Base-by-base conservation (phyloP, 1,140 invertebrate species). In the Cotesia vestalis region DNA sequence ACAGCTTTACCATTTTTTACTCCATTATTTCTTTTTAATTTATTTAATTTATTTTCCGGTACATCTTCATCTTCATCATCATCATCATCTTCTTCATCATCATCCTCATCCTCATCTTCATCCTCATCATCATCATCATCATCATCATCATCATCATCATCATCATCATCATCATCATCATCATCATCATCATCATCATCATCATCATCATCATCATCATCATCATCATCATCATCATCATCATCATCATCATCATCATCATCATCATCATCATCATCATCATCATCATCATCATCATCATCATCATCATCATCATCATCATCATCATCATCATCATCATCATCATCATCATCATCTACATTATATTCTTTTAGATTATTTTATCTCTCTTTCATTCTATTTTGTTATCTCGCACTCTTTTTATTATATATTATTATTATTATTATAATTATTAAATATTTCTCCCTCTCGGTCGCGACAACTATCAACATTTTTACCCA, bases 151-250 rank as follows among this genome's bases (percentile, higher is more conserved):
- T 46, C 11, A 59, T 3, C 17, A 74, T 46, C 8, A 69, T 57
- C n/a, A 59, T 59, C 14, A 70, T 57, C 51, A 72, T 63, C 6
- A 63, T 69, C 14, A 70, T n/a, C 35, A 64, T 35, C 52, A 55
- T 27, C 72, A 46, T 27, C 70, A 72, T 61, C 66, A 64, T 53
- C 66, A 20, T 61, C 14, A 12, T 53, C 60, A 6, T 60, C 59
- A 4, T 34, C 27, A 4, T 40, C 34, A 4, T 73, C 53, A 6
- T 73, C 57, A 61, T 73, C 71, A 6, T 73, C 71, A 20, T 61
- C 62, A 4, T 73, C 66, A 2, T 68, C 66, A 4, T 73, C 71
- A 4, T 66, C 62, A 2, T 73, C 71, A 2, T 52, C 69, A 11
- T 68, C 70, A 12, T n/a, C 53, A 38, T 61, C 69, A 38, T 12